Evolutionary conservation across 1,140 invertebrate genomes (phyloP), one percentile per base, ranked within the genome.

Genomic region (Drosophila pseudoananassae): DNA sequence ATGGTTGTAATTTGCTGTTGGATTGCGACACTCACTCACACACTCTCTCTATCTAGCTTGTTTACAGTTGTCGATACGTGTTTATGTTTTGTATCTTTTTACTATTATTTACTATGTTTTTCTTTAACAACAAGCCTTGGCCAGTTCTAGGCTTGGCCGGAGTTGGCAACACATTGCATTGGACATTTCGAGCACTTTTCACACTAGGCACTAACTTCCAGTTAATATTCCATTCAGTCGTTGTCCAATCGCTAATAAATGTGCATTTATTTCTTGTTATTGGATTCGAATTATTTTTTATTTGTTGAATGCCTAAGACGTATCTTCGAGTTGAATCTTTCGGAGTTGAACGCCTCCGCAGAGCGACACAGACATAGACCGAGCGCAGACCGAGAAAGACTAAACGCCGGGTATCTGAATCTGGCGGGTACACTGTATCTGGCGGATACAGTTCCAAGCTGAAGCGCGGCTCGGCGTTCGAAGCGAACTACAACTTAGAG

Each of bases 341-440:
- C 43, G 43, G 17, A 68, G 51, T 60, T 55, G 45, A 51, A 33
- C 25, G 59, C 51, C 46, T 14, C 36, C 29, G 49, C 43, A 17
- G 31, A 51, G 75, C 59, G n/a, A 81, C 64, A 36, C 53, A 43
- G 54, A 82, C 78, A 54, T 57, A 54, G 49, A 69, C 55, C 54
- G 75, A 69, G 63, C 78, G 79, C 79, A 83, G 79, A 82, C 79
- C 69, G 79, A 53, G 58, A 29, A 78, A 82, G 74, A 82, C 79
- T 82, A 60, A 82, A 81, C 77, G 77, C 77, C 54, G 64, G 38
- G 45, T 61, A 66, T 66, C 57, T 61, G 58, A 29, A 64, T 40
- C 25, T 27, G 4, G 6, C 25, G 25, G 25, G 0, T 7, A 0
- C 25, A 27, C 57, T 61, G 63, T 40, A 64, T 36, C 40, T 43